Percentiles rank a stretch among this genome's conserved stretches.
Conservation (phyloP, 2,888 invertebrate genomes). For the Machimus atricapillus region DNA sequence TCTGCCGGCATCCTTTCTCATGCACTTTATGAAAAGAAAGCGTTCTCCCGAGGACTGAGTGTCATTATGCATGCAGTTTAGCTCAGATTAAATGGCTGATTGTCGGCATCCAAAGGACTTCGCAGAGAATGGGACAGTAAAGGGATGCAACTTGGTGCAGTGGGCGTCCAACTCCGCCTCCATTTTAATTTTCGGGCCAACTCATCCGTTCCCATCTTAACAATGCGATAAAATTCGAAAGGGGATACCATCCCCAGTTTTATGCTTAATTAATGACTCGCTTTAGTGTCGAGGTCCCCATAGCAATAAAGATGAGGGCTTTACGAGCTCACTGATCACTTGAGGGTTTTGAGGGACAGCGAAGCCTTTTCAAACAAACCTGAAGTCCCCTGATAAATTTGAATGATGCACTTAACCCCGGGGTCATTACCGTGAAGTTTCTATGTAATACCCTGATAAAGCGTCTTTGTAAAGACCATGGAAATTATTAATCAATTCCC, state of each 20-base stretch:
- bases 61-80: background rate
- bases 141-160: background rate
- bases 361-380: background rate
- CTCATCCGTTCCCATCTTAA: background rate
- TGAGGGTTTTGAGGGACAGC: background rate
- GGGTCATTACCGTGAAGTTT: background rate
- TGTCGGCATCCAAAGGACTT: background rate
- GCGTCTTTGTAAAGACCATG: background rate
- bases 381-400: background rate
- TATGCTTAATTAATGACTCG: background rate
- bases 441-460: background rate
- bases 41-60: background rate
- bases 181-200: background rate
- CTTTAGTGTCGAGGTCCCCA: background rate
- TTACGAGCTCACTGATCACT: background rate
- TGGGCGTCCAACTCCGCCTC: background rate
- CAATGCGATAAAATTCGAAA: background rate
- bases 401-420: background rate
- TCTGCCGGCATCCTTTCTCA: background rate
- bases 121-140: background rate
- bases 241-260: background rate
- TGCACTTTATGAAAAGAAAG: background rate
- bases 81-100: background rate
- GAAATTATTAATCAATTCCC: background rate
- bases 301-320: background rate